These are phyloP conservation scores for Pocillopora damicornis DNA, from an alignment of 64 coral and sea anemone genomes.

Conservation along the genomic window DNA sequence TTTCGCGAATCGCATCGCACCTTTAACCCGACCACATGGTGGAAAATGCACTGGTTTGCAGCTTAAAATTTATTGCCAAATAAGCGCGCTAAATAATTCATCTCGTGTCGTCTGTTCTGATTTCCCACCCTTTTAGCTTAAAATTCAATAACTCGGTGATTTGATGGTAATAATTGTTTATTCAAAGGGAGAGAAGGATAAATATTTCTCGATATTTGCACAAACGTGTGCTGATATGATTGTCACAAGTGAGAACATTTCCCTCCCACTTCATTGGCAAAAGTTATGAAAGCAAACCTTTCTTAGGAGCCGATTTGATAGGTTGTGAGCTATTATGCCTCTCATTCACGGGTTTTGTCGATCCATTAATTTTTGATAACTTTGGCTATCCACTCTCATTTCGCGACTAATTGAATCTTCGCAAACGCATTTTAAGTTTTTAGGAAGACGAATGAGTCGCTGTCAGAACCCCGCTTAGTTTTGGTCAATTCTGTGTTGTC, in stretches of 20 bases:
- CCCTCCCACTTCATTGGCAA: conserved; percentile 47
- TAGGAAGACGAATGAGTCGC: conserved; percentile 72
- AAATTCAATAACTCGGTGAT: conserved; percentile 76
- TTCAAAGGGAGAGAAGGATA: conserved; percentile 57
- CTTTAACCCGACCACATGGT: conserved; percentile 42
- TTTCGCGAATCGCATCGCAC: conserved; percentile 36
- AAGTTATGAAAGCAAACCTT: conserved; percentile 56
- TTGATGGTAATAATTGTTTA: conserved; percentile 75
- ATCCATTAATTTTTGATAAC: conserved; percentile 94
- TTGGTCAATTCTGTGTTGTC: conserved; percentile 52
- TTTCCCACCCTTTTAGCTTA: conserved; percentile 60
- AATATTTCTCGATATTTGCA: conserved; percentile 87
- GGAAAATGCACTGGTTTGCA: conserved; percentile 81
- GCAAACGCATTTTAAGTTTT: conserved; percentile 74
- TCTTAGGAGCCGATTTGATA: conserved; percentile 61
- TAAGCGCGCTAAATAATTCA: conserved; percentile 92
- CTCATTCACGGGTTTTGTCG: conserved; percentile 75
- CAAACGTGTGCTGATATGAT: conserved; percentile 76
- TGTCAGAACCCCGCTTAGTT: conserved; percentile 52
- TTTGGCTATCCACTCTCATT: conserved; percentile 76
- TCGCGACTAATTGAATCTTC: conserved; percentile 78
- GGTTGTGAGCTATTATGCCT: conserved; percentile 65
- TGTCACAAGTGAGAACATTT: conserved; percentile 64
- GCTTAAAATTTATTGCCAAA: conserved; percentile 95
- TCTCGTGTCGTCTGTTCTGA: conserved; percentile 77